A percentile compares a stretch with the other conserved stretches of the same genome.
Conservation (phyloP, 1,140 invertebrate genomes). For the Pogonomyrmex barbatus region DNA sequence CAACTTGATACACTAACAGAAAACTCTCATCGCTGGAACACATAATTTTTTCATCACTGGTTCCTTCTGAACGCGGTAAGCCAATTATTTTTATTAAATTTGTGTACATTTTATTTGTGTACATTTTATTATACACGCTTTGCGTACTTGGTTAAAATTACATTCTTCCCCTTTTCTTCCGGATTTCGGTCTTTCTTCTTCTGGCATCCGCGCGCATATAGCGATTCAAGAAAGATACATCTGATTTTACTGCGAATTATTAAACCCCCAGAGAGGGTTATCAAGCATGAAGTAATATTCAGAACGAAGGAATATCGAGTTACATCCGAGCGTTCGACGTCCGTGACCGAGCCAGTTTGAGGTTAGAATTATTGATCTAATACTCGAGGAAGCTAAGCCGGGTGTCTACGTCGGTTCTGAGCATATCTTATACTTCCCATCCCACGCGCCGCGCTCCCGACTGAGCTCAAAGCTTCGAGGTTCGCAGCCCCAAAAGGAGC, state of each 20-base stretch:
- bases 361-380: slow-evolving; percentile 86
- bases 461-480: slow-evolving; percentile 83
- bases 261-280: slow-evolving; percentile 43
- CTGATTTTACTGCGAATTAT: slow-evolving; percentile 60
- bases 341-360: slow-evolving; percentile 78
- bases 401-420: slow-evolving; percentile 81
- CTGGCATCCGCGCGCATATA: neutral
- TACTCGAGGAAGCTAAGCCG: slow-evolving; percentile 84
- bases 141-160: neutral
- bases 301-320: slow-evolving; percentile 75
- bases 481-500: slow-evolving; percentile 81
- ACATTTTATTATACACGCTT: neutral
- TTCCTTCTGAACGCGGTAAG: slow-evolving; percentile 33
- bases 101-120: neutral
- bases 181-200: neutral
- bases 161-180: neutral
- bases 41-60: neutral
- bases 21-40: slow-evolving; percentile 11
- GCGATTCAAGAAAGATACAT: slow-evolving; percentile 51
- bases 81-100: slow-evolving; percentile 10
- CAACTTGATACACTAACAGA: neutral
- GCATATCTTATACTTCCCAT: slow-evolving; percentile 83
- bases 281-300: slow-evolving; percentile 59
- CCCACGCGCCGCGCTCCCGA: slow-evolving; percentile 80
- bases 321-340: slow-evolving; percentile 74